phyloP scores from a whole-genome alignment of 2,888 invertebrate species.

The Xylota sylvarum region DNA sequence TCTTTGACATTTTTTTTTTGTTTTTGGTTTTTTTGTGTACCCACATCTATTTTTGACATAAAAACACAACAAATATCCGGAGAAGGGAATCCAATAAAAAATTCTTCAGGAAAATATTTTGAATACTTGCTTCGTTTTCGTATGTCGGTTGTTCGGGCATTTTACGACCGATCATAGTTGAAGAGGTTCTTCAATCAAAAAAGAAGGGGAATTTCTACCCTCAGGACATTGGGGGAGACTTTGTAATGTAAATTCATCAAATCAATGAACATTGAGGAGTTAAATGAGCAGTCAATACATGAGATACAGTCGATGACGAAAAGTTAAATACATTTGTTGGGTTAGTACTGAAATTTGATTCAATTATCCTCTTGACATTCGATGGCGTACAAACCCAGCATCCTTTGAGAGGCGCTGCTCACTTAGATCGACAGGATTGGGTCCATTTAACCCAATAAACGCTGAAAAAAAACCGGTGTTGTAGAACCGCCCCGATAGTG shows the following conservation, averaged over 20 bases:
- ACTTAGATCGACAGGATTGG: too few species aligned
- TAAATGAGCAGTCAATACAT: slow-evolving; percentile 21
- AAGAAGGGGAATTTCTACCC: not conserved
- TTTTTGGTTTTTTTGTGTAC: not conserved
- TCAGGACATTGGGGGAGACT: slow-evolving; percentile 13
- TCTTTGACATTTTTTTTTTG: slow-evolving; percentile 2
- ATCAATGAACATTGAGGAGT: slow-evolving; percentile 38
- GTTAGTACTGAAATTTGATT: too few species aligned
- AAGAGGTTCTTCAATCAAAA: slow-evolving; percentile 30
- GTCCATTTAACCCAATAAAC: too few species aligned
- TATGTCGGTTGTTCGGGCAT: slow-evolving; percentile 30
- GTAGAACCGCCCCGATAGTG: too few species aligned
- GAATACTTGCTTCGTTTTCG: slow-evolving; percentile 28
- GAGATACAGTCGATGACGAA: slow-evolving; percentile 5
- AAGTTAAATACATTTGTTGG: not conserved
- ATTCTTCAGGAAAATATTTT: slow-evolving; percentile 22
- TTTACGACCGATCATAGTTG: slow-evolving; percentile 51
- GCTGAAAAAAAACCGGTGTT: too few species aligned
- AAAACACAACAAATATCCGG: slow-evolving; percentile 45
- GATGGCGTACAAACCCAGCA: too few species aligned
- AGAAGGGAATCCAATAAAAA: slow-evolving; percentile 54
- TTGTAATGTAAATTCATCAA: slow-evolving; percentile 53
- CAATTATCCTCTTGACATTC: too few species aligned
- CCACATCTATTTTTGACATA: slow-evolving; percentile 52
- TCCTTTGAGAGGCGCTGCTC: too few species aligned